Percentiles rank a stretch among this genome's conserved stretches.
phyloP scores from a whole-genome alignment of 92 coral and sea anemone genomes.

The Heteractis magnifica region DNA sequence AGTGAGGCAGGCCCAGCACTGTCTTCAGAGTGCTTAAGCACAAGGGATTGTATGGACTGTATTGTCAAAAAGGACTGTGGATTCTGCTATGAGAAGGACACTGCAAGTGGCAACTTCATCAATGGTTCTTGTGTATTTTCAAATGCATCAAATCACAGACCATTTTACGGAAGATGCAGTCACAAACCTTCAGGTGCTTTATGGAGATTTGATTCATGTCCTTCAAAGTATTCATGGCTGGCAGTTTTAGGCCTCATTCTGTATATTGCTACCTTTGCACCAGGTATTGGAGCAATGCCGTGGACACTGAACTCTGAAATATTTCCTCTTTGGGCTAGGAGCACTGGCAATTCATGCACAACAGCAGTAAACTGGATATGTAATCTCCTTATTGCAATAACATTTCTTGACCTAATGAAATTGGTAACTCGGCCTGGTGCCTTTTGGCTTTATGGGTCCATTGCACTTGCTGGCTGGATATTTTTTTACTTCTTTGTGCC shows the following conservation, averaged over 20 bases:
- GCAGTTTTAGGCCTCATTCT: slow-evolving; percentile 73
- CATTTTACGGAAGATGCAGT: slow-evolving; percentile 75
- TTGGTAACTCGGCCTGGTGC: slow-evolving; percentile 82
- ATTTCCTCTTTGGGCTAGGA: slow-evolving; percentile 83
- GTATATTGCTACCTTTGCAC: slow-evolving; percentile 77
- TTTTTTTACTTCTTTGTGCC: slow-evolving; percentile 75
- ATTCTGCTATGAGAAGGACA: slow-evolving; percentile 65
- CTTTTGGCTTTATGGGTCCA: slow-evolving; percentile 80
- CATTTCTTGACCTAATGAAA: slow-evolving; percentile 67
- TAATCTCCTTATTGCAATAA: slow-evolving; percentile 68
- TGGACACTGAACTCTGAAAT: slow-evolving; percentile 88
- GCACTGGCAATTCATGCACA: slow-evolving; percentile 70
- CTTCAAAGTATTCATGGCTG: slow-evolving; percentile 78
- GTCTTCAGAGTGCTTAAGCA: slow-evolving; percentile 36
- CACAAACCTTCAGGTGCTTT: slow-evolving; percentile 3
- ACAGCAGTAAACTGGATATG: slow-evolving; percentile 82
- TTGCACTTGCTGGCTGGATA: slow-evolving; percentile 77
- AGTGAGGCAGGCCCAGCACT: slow-evolving; percentile 18
- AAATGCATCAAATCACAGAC: slow-evolving; percentile 35
- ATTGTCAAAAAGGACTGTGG: slow-evolving; percentile 53
- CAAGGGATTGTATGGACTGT: slow-evolving; percentile 51
- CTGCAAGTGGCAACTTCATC: slow-evolving; percentile 28
- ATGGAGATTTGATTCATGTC: slow-evolving; percentile 79
- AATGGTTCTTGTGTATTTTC: slow-evolving; percentile 79
- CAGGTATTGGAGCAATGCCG: slow-evolving; percentile 89